Percentiles rank a stretch among this genome's conserved stretches.
Evolutionary conservation across 2,888 invertebrate genomes (phyloP).

Genomic region (Slavum lentiscoides): DNA sequence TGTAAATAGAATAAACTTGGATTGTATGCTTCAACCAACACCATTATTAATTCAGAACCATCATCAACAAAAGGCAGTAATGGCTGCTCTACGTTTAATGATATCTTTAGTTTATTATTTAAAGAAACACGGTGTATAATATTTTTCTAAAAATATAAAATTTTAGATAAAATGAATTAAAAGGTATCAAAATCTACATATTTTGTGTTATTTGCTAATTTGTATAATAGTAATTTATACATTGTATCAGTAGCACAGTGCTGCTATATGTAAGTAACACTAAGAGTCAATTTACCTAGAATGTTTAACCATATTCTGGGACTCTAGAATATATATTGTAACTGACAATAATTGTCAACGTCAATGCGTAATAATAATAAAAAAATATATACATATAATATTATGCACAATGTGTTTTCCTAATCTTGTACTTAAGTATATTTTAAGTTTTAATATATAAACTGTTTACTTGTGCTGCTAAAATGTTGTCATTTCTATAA

Average conservation of each 20-base stretch:
- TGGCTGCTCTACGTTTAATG: not conserved
- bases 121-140: not conserved
- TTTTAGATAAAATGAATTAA: not conserved
- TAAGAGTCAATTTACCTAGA: too few species aligned
- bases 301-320: too few species aligned
- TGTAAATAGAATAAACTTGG: slow-evolving; percentile 35
- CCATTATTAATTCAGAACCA: not conserved
- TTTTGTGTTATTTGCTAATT: too few species aligned
- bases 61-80: not conserved
- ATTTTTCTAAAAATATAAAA: not conserved
- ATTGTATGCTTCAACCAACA: slow-evolving; percentile 10
- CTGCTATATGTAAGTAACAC: too few species aligned
- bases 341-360: too few species aligned
- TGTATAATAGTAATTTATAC: too few species aligned
- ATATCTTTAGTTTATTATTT: not conserved
- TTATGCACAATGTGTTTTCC: not conserved
- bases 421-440: too few species aligned
- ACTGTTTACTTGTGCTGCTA: not conserved
- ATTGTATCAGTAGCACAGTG: too few species aligned
- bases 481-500: not conserved
- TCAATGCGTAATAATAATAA: too few species aligned
- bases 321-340: too few species aligned
- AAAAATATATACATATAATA: too few species aligned
- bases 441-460: not conserved
- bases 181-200: not conserved